A percentile compares a stretch with the other conserved stretches of the same genome.
Evolutionary conservation across 2,113 vertebrate genomes (phyloP).

Genomic region (Oncorhynchus nerka): DNA sequence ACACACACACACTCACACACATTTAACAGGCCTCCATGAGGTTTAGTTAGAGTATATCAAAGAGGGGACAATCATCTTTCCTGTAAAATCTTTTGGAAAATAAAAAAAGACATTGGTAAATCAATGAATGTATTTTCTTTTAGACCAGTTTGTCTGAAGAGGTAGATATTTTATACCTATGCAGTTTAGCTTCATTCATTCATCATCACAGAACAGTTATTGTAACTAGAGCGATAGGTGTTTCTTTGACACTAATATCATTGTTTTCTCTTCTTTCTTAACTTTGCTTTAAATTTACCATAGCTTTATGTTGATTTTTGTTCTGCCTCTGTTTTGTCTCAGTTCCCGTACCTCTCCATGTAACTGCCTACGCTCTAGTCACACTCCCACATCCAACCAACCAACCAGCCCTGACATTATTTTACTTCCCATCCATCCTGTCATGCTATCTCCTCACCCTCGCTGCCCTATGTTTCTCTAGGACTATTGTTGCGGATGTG

Average conservation of each 20-base stretch:
- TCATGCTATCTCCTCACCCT: background rate
- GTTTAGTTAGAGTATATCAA: background rate
- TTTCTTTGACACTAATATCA: slow-evolving; percentile 64
- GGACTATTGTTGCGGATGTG: background rate
- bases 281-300: slow-evolving; percentile 69
- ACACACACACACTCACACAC: background rate
- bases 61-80: background rate
- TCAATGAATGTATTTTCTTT: background rate
- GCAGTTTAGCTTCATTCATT: background rate
- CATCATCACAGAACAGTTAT: background rate
- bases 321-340: slow-evolving; percentile 92
- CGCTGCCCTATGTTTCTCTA: background rate
- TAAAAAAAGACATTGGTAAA: background rate
- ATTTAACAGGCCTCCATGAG: background rate
- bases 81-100: background rate
- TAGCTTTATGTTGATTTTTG: slow-evolving; percentile 95
- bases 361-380: slow-evolving; percentile 62
- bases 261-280: slow-evolving; percentile 62
- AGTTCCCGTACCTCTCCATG: slow-evolving; percentile 90
- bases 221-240: background rate
- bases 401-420: background rate
- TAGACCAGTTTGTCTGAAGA: background rate
- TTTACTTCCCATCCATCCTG: background rate
- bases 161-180: background rate
- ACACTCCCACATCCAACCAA: background rate